Percentiles rank a stretch among this genome's conserved stretches.
These are phyloP conservation scores for Thera obeliscata DNA, from an alignment of 2,888 invertebrate genomes.

Conservation along the genomic window DNA sequence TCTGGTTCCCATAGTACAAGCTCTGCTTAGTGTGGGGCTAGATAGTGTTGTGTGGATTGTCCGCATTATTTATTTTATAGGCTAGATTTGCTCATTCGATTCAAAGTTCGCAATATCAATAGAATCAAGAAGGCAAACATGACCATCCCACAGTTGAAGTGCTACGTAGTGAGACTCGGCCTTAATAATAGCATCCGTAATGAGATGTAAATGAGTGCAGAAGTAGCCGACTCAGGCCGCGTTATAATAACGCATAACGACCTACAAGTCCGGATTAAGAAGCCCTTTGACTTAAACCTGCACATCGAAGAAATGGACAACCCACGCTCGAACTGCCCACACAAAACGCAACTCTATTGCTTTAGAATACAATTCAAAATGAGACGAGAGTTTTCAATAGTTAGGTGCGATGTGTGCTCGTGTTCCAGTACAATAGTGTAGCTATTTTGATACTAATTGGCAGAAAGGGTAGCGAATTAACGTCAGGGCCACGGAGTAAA, in stretches of 20 bases:
- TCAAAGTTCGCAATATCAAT: not conserved
- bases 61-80: not conserved
- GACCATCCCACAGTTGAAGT: constrained; percentile 11
- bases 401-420: constrained; percentile 74
- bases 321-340: constrained; percentile 46
- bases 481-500: constrained; percentile 74
- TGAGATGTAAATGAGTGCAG: constrained; percentile 85
- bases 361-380: constrained; percentile 50
- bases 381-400: constrained; percentile 44
- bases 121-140: not conserved
- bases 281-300: constrained; percentile 83
- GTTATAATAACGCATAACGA: constrained; percentile 85
- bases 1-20: no score
- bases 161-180: constrained; percentile 58
- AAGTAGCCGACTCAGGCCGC: constrained; percentile 77
- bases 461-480: constrained; percentile 84
- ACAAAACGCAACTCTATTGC: constrained; percentile 50
- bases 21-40: no score
- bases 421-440: constrained; percentile 79
- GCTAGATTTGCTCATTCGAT: not conserved
- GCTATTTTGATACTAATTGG: constrained; percentile 84
- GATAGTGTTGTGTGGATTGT: no score
- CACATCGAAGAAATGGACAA: constrained; percentile 67
- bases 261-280: constrained; percentile 85
- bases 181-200: constrained; percentile 81